Conservation (phyloP, 2,888 invertebrate genomes). For the Lampropteryx suffumata region DNA sequence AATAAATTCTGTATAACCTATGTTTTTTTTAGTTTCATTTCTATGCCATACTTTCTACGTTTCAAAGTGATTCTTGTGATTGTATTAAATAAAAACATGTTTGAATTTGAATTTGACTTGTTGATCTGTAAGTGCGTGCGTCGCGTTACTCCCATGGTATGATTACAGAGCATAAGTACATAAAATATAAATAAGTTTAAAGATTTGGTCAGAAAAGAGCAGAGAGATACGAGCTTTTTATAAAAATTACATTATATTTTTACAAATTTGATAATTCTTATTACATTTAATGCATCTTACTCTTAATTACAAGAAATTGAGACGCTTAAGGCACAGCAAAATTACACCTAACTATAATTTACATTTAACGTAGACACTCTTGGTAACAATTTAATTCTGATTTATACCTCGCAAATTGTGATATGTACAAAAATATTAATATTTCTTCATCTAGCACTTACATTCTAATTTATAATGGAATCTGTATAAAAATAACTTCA, state of each 20-base stretch:
- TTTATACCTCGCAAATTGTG: constrained; percentile 70
- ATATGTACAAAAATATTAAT: constrained; percentile 82
- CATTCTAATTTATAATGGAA: constrained; percentile 27
- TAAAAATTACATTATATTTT: constrained; percentile 65
- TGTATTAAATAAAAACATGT: too few relatives aligned
- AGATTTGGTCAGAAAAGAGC: constrained; percentile 54
- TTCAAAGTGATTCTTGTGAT: too few relatives aligned
- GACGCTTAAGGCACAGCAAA: constrained; percentile 82
- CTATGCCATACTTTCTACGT: too few relatives aligned
- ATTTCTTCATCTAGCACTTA: constrained; percentile 59
- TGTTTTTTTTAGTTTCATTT: too few relatives aligned
- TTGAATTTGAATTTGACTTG: too few relatives aligned
- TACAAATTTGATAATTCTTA: constrained; percentile 69
- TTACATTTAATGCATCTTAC: constrained; percentile 61
- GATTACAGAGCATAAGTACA: background rate
- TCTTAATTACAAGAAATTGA: constrained; percentile 77
- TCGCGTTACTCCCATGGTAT: too few relatives aligned
- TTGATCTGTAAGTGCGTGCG: too few relatives aligned
- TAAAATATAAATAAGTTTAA: constrained; percentile 39
- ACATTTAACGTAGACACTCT: constrained; percentile 64
- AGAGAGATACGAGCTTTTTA: constrained; percentile 50
- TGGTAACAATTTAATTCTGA: constrained; percentile 69
- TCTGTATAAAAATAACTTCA: constrained; percentile 20
- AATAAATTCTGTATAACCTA: too few relatives aligned
- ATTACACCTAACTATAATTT: constrained; percentile 59